These are phyloP conservation scores for Neocrepidodera transversa DNA, from an alignment of 2,888 invertebrate genomes.

Conservation along the genomic window DNA sequence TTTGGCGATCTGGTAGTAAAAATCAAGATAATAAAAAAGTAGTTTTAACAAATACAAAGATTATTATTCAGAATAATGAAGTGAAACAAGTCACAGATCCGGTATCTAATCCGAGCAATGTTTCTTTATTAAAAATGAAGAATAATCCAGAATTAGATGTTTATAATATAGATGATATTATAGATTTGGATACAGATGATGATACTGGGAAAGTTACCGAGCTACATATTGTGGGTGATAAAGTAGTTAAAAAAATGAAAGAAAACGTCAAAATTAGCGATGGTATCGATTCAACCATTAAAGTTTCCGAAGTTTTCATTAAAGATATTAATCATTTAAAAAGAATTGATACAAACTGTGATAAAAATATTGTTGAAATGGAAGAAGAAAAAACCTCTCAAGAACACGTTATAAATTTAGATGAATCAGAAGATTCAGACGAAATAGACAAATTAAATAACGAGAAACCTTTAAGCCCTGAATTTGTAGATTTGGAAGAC, in stretches of 20 bases:
- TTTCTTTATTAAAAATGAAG: too few relatives aligned
- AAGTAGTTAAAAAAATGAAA: background rate
- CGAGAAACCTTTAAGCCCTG: background rate
- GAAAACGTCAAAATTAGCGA: background rate
- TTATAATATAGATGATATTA: background rate
- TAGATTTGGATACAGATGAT: slow-evolving; percentile 8
- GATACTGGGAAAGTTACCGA: background rate
- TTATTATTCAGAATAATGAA: too few relatives aligned
- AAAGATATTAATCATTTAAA: background rate
- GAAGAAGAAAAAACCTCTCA: too few relatives aligned
- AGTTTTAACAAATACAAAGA: background rate
- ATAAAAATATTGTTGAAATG: background rate
- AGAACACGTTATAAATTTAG: slow-evolving; percentile 1
- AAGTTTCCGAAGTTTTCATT: background rate
- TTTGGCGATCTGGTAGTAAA: background rate
- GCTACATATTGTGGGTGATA: background rate
- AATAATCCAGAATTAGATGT: too few relatives aligned
- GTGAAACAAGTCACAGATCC: too few relatives aligned
- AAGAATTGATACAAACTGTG: background rate
- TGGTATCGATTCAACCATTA: background rate
- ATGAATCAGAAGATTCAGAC: background rate
- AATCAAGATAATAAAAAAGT: background rate
- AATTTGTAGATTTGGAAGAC: too few relatives aligned
- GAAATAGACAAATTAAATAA: background rate
- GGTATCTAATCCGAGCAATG: too few relatives aligned